Evolutionary conservation across 2,888 invertebrate species (phyloP), one percentile per base, ranked within the genome.

Genomic region (Drepanosiphum platanoidis): DNA sequence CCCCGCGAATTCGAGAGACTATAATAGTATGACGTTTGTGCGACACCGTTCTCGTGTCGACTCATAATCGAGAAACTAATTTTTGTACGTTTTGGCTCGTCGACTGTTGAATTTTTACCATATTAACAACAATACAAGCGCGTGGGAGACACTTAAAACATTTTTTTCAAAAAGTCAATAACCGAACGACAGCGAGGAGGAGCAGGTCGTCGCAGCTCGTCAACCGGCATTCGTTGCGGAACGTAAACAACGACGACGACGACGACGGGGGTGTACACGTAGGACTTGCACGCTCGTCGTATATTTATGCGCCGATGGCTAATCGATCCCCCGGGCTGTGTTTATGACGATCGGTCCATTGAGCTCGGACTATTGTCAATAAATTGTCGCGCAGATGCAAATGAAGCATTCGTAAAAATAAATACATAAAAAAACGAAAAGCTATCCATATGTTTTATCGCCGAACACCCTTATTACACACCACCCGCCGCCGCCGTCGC

Each of bases 261-360:
- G 15, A 9, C 18, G 18, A 39, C n/a, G n/a, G n/a, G n/a, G n/a
- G n/a, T n/a, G n/a, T n/a, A n/a, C n/a, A n/a, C n/a, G n/a, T n/a
- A n/a, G n/a, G n/a, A n/a, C n/a, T n/a, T n/a, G n/a, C n/a, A n/a
- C n/a, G n/a, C n/a, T n/a, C n/a, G n/a, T n/a, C n/a, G n/a, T n/a
- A 83, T 83, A 71, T 84, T 84, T 84, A 84, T 84, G 84, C 58
- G 66, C 84, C 74, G 74, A 83, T 83, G 18, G 75, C 77, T 84
- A 84, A 84, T 84, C 84, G 77, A 84, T 84, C 84, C 84, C 84
- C 39, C 68, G 77, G 75, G 84, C 66, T 52, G 83, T 46, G 75
- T 83, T 83, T 75, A 83, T 66, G 83, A 75, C 83, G 83, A 83
- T 83, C 83, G 83, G 83, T 83, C 74, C 75, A 52, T 83, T 83